These are phyloP conservation scores for Gobio occitaniae DNA, from an alignment of 2,797 vertebrate species.

Conservation along the genomic window DNA sequence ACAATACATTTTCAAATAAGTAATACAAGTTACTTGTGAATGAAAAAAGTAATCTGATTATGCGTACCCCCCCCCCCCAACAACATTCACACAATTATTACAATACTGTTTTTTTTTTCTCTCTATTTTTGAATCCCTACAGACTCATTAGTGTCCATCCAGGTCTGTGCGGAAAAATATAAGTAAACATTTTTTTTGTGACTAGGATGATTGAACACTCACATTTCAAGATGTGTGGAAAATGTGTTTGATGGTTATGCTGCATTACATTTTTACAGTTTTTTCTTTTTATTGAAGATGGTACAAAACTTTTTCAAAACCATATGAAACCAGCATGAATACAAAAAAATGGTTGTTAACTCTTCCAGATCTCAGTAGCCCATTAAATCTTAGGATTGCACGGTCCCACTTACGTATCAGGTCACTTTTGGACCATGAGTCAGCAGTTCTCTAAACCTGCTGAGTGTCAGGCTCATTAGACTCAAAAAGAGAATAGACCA, in stretches of 20 bases:
- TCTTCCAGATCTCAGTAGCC: background rate
- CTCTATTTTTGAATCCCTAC: background rate
- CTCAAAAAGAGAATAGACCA: background rate
- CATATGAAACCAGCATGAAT: background rate
- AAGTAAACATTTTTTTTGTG: background rate
- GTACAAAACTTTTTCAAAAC: background rate
- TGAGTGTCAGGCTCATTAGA: conserved; percentile 25
- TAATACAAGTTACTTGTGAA: too few relatives aligned
- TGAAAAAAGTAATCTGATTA: too few relatives aligned
- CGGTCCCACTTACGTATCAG: background rate
- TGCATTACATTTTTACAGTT: background rate
- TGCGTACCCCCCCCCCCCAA: too few relatives aligned
- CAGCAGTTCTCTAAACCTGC: conserved; percentile 33
- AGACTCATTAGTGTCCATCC: background rate
- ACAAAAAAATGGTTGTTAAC: background rate
- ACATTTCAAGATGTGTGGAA: background rate
- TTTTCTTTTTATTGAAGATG: background rate
- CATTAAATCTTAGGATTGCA: conserved; percentile 16
- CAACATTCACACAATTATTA: too few relatives aligned
- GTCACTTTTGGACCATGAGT: background rate
- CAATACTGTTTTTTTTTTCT: background rate
- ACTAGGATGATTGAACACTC: background rate
- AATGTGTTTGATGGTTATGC: background rate
- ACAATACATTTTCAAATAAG: too few relatives aligned
- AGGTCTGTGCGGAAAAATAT: background rate